Conservation (phyloP, 2,797 vertebrate species). For the Sphenodon punctatus region DNA sequence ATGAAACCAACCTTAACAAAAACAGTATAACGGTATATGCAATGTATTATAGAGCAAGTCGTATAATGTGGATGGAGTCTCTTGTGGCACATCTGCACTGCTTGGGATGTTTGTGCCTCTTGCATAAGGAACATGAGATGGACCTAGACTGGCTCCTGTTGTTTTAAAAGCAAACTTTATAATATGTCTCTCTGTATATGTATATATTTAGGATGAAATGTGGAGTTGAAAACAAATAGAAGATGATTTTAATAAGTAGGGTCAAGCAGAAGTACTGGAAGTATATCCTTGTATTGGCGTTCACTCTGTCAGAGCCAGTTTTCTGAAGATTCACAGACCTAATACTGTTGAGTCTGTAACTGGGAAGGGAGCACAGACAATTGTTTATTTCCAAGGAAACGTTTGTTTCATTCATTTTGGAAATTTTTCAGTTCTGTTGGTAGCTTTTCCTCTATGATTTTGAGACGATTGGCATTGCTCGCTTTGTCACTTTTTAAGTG, state of each 20-base stretch:
- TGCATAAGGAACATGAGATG: constrained; percentile 29
- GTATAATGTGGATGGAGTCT: constrained; percentile 44
- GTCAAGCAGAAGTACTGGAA: constrained; percentile 28
- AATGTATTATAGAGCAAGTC: constrained; percentile 17
- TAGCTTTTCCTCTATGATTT: constrained; percentile 24
- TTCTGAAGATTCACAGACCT: constrained; percentile 73
- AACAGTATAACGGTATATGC: constrained; percentile 19
- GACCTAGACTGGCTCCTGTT: constrained; percentile 21
- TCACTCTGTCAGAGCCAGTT: constrained; percentile 72
- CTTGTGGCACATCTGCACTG: constrained; percentile 53
- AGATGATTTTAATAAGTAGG: background rate
- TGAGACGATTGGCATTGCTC: constrained; percentile 44
- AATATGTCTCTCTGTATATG: background rate
- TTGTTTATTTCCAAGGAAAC: constrained; percentile 70
- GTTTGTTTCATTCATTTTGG: background rate
- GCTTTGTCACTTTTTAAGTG: constrained; percentile 70
- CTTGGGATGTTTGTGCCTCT: constrained; percentile 29
- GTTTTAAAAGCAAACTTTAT: constrained; percentile 3
- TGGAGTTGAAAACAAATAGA: background rate
- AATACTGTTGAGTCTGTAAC: constrained; percentile 75
- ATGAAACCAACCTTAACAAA: constrained; percentile 64
- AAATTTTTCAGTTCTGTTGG: background rate
- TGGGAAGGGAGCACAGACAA: constrained; percentile 70
- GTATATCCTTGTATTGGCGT: constrained; percentile 49
- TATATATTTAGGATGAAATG: background rate